Base-by-base conservation (phyloP, 1,140 invertebrate species). In the Samia ricini region DNA sequence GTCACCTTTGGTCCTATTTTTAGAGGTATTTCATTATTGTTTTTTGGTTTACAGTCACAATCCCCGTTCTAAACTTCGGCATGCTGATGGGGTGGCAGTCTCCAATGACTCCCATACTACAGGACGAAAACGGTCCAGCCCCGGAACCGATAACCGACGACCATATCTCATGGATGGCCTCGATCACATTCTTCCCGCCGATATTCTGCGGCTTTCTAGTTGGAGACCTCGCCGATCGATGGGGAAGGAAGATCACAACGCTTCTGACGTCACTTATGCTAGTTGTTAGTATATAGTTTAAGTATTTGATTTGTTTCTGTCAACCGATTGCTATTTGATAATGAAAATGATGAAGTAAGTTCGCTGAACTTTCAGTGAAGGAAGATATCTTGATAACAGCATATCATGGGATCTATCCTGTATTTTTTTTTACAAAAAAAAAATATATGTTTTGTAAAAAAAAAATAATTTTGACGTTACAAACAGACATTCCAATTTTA, bases 21-120 rank as follows among this genome's bases (percentile, higher is more conserved):
- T 4, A 26, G 8, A 26, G 8, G 3, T 3, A 26, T 26, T 26
- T 3, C 26, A 26, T 4, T 26, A 26, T 42, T 42, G 12, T 42
- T 29, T 26, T 36, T 29, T 54, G 4, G 7, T 64, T 82, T 71
- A 0, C 74, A 89, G 86, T 89, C 5, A 89, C 86, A 12, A 82
- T 88, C 22, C 86, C 86, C 5, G 86, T 86, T 1, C 56, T 89
- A 19, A 89, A 88, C 70, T 89, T 89, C 77, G 86, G 86, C 5
- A 89, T 89, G 86, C 66, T 89, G 22, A 86, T 89, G 78, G 86
- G 86, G 1, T 89, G 86, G 86, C 86, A 85, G 74, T 89, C 86
- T 0, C 86, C 86, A 2, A 89, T 89, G 86, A 89, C 86, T 2
- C 83, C 85, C 0, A 73, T 89, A 19, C 74, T 89, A 12, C 85